Base-by-base conservation (phyloP, 2,888 invertebrate species). In the Limnephilus marmoratus region DNA sequence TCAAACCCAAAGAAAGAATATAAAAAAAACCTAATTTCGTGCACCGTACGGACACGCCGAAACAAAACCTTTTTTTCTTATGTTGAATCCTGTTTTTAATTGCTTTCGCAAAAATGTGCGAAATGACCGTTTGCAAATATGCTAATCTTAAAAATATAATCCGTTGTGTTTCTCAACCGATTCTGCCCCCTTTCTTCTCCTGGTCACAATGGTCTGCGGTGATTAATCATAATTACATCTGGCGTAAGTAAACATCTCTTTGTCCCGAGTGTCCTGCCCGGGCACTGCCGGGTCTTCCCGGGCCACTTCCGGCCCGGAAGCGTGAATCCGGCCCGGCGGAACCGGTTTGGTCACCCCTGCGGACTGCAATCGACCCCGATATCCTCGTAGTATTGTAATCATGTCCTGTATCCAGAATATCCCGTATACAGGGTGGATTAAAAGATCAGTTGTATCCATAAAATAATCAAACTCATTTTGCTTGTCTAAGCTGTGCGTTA, bases 191-290 rank as follows among this genome's bases (percentile, higher is more conserved):
- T 88, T 53, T 34, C 68, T 34, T 41, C 86, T 37, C 68, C 37
- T 37, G 37, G 37, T 37, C n/a, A 49, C 24, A 89, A 88, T 37
- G 68, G 45, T 53, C 82, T 85, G 88, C 41, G 91, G 89, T 89
- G 81, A 92, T 92, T 92, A 92, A 92, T 92, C 92, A 92, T 91
- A 90, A 92, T 92, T 92, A 92, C 88, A 90, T 90, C 88, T 92
- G 89, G 83, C 92, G 83, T 86, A 85, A 88, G 92, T 90, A 92
- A 92, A 92, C 92, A 89, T 49, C 49, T 45, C 91, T 91, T 91
- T 91, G 91, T 91, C 41, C 45, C 34, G 88, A 41, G 41, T n/a
- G 41, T 85, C 37, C 24, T 31, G 86, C 15, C n/a, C 29, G 86
- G 86, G n/a, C 41, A 49, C 29, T 86, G 41, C 88, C 68, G 68